A percentile compares a stretch with the other conserved stretches of the same genome.
Conservation (phyloP, 2,888 invertebrate species). For the Eueremaeus valkanovi region DNA sequence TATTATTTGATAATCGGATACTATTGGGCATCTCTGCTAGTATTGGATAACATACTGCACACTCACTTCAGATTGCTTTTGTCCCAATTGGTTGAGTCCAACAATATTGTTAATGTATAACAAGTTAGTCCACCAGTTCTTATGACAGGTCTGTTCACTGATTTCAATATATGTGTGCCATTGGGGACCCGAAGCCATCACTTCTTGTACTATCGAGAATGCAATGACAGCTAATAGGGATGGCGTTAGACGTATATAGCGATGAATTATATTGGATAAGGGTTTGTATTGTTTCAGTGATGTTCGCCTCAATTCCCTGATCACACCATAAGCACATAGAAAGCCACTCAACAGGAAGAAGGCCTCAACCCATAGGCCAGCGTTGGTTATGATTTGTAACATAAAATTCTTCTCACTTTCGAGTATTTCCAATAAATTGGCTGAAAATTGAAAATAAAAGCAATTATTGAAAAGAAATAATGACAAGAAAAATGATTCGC, state of each 20-base stretch:
- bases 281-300: not conserved
- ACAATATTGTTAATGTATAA: constrained; percentile 37
- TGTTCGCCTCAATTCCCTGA: constrained; percentile 13
- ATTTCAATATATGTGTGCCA: constrained; percentile 26
- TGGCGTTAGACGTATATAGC: constrained; percentile 39
- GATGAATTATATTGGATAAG: constrained; percentile 20
- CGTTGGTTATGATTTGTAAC: constrained; percentile 36
- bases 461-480: too few species aligned
- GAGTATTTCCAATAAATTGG: constrained; percentile 24
- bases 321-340: constrained; percentile 30
- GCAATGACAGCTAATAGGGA: constrained; percentile 22
- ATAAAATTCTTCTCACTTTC: constrained; percentile 24
- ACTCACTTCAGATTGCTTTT: constrained; percentile 23
- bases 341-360: constrained; percentile 38
- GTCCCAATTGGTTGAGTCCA: constrained; percentile 27
- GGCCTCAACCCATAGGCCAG: constrained; percentile 40
- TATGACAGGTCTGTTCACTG: constrained; percentile 34
- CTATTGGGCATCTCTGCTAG: too few species aligned
- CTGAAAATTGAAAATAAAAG: constrained; percentile 26
- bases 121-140: constrained; percentile 35
- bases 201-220: constrained; percentile 29
- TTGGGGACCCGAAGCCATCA: constrained; percentile 33
- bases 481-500: too few species aligned
- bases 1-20: too few species aligned
- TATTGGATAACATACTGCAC: not conserved